phyloP scores from a whole-genome alignment of 2,113 vertebrate species.

The Podarcis cretensis region DNA sequence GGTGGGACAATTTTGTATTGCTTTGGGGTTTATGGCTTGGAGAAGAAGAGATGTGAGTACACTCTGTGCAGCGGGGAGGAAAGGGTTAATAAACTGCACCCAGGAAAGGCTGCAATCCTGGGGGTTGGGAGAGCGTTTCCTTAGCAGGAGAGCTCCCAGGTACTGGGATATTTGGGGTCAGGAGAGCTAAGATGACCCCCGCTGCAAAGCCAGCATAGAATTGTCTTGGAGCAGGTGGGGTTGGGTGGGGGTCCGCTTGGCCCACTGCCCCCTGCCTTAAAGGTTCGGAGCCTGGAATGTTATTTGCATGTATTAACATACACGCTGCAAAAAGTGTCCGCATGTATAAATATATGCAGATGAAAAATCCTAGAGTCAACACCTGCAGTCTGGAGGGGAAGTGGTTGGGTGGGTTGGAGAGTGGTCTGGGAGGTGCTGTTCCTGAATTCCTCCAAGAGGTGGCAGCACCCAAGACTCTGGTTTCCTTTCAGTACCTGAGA shows the following conservation, averaged over 20 bases:
- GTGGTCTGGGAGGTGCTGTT: not conserved
- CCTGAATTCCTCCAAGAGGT: not conserved
- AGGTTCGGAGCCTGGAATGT: not conserved
- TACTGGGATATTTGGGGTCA: not conserved
- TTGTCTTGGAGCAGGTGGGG: not conserved
- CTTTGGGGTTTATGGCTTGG: not conserved
- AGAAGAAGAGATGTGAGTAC: not conserved
- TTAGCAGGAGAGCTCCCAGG: not conserved
- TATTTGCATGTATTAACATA: too few species aligned
- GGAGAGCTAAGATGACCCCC: not conserved
- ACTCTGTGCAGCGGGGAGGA: not conserved
- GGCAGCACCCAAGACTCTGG: too few species aligned
- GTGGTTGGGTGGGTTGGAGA: too few species aligned
- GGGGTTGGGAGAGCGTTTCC: not conserved
- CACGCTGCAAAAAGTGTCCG: not conserved
- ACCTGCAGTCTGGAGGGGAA: not conserved
- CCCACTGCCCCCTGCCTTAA: not conserved
- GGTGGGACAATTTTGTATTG: too few species aligned
- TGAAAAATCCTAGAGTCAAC: not conserved
- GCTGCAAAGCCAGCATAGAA: not conserved
- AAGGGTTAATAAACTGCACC: not conserved
- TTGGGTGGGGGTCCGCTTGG: too few species aligned
- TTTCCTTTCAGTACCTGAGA: not conserved
- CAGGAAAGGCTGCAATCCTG: not conserved
- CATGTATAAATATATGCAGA: not conserved